Evolutionary conservation across 2,888 invertebrate genomes (phyloP).

Genomic region (Drosophila demipolita): DNA sequence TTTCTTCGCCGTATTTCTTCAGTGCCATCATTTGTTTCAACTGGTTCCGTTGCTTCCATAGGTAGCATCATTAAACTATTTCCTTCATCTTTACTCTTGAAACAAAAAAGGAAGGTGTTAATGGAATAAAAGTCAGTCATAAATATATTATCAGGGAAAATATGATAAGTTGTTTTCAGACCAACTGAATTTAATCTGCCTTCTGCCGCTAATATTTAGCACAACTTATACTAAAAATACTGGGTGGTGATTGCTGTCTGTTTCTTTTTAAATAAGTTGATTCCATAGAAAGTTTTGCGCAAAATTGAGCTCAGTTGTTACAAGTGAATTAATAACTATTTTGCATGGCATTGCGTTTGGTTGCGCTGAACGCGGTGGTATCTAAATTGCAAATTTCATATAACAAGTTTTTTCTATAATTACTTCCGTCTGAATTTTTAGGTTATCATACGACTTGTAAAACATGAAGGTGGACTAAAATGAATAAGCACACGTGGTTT

Average conservation of each 20-base stretch:
- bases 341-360: background rate
- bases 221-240: background rate
- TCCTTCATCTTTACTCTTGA: slow-evolving; percentile 72
- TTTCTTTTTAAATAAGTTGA: background rate
- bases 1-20: slow-evolving; percentile 76
- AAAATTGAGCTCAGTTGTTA: background rate
- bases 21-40: slow-evolving; percentile 46
- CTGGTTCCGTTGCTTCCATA: slow-evolving; percentile 78
- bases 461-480: too few relatives aligned
- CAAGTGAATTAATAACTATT: background rate
- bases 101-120: background rate
- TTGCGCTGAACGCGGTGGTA: background rate
- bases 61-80: slow-evolving; percentile 84
- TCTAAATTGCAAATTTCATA: too few relatives aligned
- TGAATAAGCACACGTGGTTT: too few relatives aligned
- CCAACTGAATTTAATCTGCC: background rate
- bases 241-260: background rate
- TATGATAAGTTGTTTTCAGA: background rate
- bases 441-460: too few relatives aligned
- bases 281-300: background rate
- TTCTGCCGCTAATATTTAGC: background rate
- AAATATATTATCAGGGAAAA: background rate
- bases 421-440: too few relatives aligned
- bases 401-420: too few relatives aligned
- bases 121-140: background rate